Evolutionary conservation across 2,113 vertebrate species (phyloP), one percentile per base, ranked within the genome.

Genomic region (Corvus cornix): DNA sequence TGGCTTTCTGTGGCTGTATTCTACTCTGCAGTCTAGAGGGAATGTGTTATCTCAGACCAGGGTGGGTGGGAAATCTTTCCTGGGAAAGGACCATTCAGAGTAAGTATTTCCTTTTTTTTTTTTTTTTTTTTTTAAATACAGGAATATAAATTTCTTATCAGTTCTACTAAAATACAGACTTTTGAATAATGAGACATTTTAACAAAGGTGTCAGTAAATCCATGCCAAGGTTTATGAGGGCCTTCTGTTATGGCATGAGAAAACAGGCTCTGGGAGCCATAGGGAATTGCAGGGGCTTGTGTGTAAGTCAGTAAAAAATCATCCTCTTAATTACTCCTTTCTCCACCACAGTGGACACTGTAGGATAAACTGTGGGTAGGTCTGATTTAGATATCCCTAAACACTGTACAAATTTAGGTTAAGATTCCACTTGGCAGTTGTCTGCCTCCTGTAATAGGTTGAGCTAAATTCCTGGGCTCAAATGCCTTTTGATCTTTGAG

Each of bases 1-100:
- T 95, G 84, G 48, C 75, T 94, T 89, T 91, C 69, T 64, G 76
- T 86, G 59, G 28, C 84, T 41, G 8, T 81, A 31, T 13, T 88
- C 44, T 77, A 13, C 53, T 84, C 56, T 51, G 72, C 33, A 89
- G 68, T 48, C 87, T 91, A 39, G 60, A 92, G 85, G 85, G 88
- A 95, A 80, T 6, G 5, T 0, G 6, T 94, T 86, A 89, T 93
- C 87, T 83, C 60, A 70, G 80, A 86, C 27, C 6, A 75, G 63
- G 46, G 14, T 46, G 68, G 75, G 37, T 91, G 90, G 90, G 79
- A 91, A 91, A 41, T 44, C 15, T 68, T 84, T 70, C 82, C 72
- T 96, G 90, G 87, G 87, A 97, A 90, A 91, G 43, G 56, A 84
- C 26, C 17, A n/a, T 79, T 83, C 62, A 75, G n/a, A 15, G 11